Evolutionary conservation across 2,113 vertebrate genomes (phyloP).

Genomic region (Toxotes chatareus): DNA sequence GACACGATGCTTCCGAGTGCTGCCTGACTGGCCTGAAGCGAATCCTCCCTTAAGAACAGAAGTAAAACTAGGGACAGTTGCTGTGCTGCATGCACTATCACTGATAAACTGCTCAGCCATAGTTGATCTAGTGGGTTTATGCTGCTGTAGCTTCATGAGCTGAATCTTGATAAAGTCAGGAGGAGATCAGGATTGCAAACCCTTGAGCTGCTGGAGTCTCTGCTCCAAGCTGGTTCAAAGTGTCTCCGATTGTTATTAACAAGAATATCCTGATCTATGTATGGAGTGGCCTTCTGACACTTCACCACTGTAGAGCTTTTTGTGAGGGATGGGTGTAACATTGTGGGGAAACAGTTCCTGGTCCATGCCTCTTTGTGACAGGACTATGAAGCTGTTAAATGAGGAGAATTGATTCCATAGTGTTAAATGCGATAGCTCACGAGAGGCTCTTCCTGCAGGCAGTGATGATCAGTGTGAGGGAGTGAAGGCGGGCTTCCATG

Average conservation of each 20-base stretch:
- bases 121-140: not conserved
- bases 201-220: not conserved
- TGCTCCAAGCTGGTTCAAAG: constrained; percentile 5
- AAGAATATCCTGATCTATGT: constrained; percentile 15
- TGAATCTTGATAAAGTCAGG: constrained; percentile 29
- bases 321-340: constrained; percentile 4
- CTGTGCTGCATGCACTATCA: not conserved
- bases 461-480: constrained; percentile 6
- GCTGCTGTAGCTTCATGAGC: not conserved
- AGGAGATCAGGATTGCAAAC: constrained; percentile 3
- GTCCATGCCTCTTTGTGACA: constrained; percentile 32
- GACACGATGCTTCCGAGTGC: not conserved
- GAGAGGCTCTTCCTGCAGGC: constrained; percentile 33
- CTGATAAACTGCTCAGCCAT: constrained; percentile 2
- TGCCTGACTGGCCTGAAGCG: not conserved
- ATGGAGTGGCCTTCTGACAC: constrained; percentile 14
- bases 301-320: not conserved
- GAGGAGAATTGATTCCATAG: constrained; percentile 44
- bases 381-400: constrained; percentile 44
- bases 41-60: not conserved
- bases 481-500: not conserved
- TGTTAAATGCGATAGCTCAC: constrained; percentile 5
- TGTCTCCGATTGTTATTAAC: constrained; percentile 31
- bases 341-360: constrained; percentile 36
- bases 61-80: constrained; percentile 1